These are phyloP conservation scores for Drosophila atripex DNA, from an alignment of 2,888 invertebrate genomes.

Conservation along the genomic window DNA sequence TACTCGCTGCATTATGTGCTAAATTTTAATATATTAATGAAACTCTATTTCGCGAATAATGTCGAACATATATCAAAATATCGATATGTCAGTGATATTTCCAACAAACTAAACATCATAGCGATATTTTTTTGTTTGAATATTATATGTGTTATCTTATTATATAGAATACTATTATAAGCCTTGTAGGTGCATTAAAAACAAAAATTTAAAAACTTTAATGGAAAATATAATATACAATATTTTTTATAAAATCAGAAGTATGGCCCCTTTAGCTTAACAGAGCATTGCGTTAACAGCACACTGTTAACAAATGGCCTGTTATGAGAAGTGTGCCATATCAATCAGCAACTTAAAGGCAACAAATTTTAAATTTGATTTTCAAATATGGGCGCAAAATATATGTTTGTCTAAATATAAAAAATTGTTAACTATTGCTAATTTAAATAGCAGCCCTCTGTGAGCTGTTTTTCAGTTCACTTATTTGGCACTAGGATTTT, in stretches of 20 bases:
- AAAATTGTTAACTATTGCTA: neutral
- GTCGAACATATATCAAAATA: too few species aligned
- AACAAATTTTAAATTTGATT: neutral
- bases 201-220: too few species aligned
- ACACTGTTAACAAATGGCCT: neutral
- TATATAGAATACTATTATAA: too few species aligned
- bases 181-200: too few species aligned
- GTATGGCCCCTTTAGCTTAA: neutral
- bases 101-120: too few species aligned
- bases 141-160: too few species aligned
- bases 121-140: too few species aligned
- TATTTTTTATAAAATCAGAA: too few species aligned
- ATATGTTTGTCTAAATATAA: neutral
- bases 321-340: neutral
- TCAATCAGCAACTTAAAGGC: neutral
- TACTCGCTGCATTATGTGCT: constrained; percentile 76
- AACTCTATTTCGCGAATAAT: neutral
- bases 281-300: neutral
- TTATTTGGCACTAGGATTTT: neutral
- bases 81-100: too few species aligned
- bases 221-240: too few species aligned
- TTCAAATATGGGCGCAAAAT: neutral
- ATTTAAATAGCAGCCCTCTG: neutral
- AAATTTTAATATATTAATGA: neutral
- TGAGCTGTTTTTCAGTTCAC: neutral